Evolutionary conservation across 2,797 vertebrate species (phyloP).

Genomic region (Telmatherina bonti): DNA sequence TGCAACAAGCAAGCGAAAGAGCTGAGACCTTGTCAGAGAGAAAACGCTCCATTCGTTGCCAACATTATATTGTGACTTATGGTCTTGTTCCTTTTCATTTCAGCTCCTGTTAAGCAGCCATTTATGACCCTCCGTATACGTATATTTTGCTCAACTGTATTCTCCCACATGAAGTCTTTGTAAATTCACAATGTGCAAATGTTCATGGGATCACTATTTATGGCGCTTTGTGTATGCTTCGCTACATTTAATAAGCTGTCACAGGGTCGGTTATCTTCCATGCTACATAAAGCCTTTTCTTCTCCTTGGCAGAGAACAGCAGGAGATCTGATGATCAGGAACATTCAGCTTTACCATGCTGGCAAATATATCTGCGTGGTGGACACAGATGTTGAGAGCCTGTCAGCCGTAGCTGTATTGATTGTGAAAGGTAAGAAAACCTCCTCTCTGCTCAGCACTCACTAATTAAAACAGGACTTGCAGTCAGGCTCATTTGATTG

Average conservation of each 20-base stretch:
- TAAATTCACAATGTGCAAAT: conserved; percentile 36
- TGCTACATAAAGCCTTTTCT: conserved; percentile 71
- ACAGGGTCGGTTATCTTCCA: conserved; percentile 69
- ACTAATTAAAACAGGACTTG: conserved; percentile 66
- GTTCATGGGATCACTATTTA: conserved; percentile 50
- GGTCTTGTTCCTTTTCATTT: conserved; percentile 35
- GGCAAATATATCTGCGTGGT: conserved; percentile 95
- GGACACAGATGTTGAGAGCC: conserved; percentile 93
- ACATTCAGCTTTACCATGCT: conserved; percentile 93
- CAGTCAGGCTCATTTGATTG: conserved; percentile 45
- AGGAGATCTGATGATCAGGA: conserved; percentile 96
- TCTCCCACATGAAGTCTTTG: conserved; percentile 27
- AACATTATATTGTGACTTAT: conserved; percentile 21
- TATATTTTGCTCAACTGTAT: background rate
- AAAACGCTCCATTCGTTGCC: conserved; percentile 41
- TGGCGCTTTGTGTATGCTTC: conserved; percentile 64
- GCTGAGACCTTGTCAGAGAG: conserved; percentile 32
- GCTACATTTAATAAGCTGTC: conserved; percentile 74
- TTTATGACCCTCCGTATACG: conserved; percentile 21
- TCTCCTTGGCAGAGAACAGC: conserved; percentile 85
- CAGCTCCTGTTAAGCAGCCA: conserved; percentile 25
- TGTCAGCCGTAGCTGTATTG: conserved; percentile 91
- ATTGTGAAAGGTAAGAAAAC: conserved; percentile 93
- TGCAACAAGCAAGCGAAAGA: conserved; percentile 34
- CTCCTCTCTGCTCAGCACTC: conserved; percentile 41